These are phyloP conservation scores for Lasioglossum vierecki DNA, from an alignment of 2,888 invertebrate genomes.

Conservation along the genomic window DNA sequence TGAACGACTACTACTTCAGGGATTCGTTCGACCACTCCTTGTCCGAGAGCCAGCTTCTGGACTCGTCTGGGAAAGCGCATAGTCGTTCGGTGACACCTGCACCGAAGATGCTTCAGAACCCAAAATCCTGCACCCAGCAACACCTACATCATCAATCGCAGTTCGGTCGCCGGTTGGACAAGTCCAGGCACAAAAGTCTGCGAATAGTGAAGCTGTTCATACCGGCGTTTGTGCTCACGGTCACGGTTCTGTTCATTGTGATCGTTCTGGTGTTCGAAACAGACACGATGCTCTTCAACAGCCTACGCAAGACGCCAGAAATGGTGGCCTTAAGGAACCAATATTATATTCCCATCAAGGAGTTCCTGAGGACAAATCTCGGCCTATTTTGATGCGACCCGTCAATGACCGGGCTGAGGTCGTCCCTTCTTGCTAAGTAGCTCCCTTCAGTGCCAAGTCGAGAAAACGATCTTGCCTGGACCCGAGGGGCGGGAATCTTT, in stretches of 20 bases:
- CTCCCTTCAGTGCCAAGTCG: constrained; percentile 74
- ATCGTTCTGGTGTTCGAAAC: constrained; percentile 92
- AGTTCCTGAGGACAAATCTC: constrained; percentile 89
- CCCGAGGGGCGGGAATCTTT: constrained; percentile 37
- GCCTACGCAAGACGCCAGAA: constrained; percentile 91
- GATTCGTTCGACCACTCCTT: constrained; percentile 93
- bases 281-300: constrained; percentile 89
- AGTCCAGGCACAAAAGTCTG: constrained; percentile 75
- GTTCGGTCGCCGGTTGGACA: constrained; percentile 64
- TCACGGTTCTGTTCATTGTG: constrained; percentile 88
- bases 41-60: constrained; percentile 89
- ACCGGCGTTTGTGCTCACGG: constrained; percentile 91
- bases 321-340: constrained; percentile 90
- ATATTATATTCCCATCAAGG: constrained; percentile 93
- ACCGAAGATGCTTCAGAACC: constrained; percentile 80
- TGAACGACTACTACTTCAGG: constrained; percentile 89
- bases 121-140: constrained; percentile 75
- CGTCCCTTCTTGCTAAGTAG: constrained; percentile 65
- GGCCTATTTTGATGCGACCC: constrained; percentile 86
- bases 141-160: constrained; percentile 56
- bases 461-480: constrained; percentile 53
- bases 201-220: constrained; percentile 89
- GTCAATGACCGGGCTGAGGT: constrained; percentile 58
- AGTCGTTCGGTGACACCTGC: constrained; percentile 81
- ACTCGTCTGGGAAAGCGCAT: constrained; percentile 80